Evolutionary conservation across 64 coral and sea anemone species (phyloP), one percentile per base, ranked within the genome.

Genomic region (Actinia equina): DNA sequence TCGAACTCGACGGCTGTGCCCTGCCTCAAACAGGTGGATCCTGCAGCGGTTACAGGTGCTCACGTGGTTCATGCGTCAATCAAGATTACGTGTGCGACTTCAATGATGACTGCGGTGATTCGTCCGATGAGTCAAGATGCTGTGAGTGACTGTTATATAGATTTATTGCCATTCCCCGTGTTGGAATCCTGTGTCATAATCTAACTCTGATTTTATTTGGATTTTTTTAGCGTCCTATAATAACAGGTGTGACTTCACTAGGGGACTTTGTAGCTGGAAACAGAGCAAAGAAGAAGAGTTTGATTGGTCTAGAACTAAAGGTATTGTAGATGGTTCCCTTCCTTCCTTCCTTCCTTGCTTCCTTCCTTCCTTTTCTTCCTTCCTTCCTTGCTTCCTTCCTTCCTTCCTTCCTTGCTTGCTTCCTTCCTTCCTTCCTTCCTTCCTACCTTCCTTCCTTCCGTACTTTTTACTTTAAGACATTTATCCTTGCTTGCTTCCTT

Each of bases 221-320:
- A 49, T 49, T 83, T 27, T 80, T 59, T 9, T 45, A 96, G 94
- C 89, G 77, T 58, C 92, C 11, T 87, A 91, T 76, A 54, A 64
- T 0, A 90, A 92, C 26, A 62, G 92, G 1, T 96, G 94, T 64
- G 92, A 96, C 71, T 96, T 96, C 44, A 87, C 71, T 77, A 44
- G 37, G 61, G 91, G 91, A 20, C 77, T 77, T 49, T 96, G 94
- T 82, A 93, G 92, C 30, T 96, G 94, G 94, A 96, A 92, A 23
- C 94, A 96, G 76, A 92, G 86, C 70, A 88, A 77, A 12, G 94
- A 92, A 60, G 94, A 90, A 52, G 79, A 96, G 80, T 96, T 96
- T 30, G 82, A 96, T 76, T 96, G 94, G 94, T 87, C 80, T 45
- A 87, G 94, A 79, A 87, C 77, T 45, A 87, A 86, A 54, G 94